Evolutionary conservation across 2,888 invertebrate species (phyloP), one percentile per base, ranked within the genome.

Genomic region (Anodontia alba): DNA sequence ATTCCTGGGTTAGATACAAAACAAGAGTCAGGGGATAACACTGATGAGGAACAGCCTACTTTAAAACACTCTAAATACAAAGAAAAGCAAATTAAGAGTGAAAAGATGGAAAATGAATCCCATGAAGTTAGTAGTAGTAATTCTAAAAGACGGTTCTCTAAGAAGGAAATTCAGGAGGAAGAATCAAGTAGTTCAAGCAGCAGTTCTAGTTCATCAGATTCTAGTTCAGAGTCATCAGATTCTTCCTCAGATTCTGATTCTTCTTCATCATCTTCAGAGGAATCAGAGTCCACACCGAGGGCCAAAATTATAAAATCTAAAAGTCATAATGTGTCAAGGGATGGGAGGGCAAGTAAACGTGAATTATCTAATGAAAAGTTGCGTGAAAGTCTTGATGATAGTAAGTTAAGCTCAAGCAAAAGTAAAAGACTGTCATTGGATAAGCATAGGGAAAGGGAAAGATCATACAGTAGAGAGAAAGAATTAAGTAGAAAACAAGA

Each of bases 1-100:
- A 90, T 90, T 71, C 90, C 92, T 42, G 91, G 91, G 31, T 76
- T 91, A 72, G 91, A 91, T 80, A 67, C 84, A 31, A 82, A 78
- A 71, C 68, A 38, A 36, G 69, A 46, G 15, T 26, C 46, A 7
- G 69, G 38, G 15, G 38, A 43, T 38, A 68, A 66, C 23, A 82
- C 43, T 49, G 73, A 42, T 51, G 76, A 74, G 36, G 73, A 66
- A 68, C 46, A 43, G 62, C 29, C 51, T 43, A 73, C 51, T 57
- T 70, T 71, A 29, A 69, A 69, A 69, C 42, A 69, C n/a, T 69
- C 69, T 20, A 79, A 74, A 43, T 49, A 26, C 46, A 69, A 86
- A 38, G 49, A 46, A 49, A 76, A 77, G 72, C 75, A 80, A 76
- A 38, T 76, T 76, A 76, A 83, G 38, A 78, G 71, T 38, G 49